These are phyloP conservation scores for Centruroides sculpturatus DNA, from an alignment of 1,140 invertebrate species.

Conservation along the genomic window DNA sequence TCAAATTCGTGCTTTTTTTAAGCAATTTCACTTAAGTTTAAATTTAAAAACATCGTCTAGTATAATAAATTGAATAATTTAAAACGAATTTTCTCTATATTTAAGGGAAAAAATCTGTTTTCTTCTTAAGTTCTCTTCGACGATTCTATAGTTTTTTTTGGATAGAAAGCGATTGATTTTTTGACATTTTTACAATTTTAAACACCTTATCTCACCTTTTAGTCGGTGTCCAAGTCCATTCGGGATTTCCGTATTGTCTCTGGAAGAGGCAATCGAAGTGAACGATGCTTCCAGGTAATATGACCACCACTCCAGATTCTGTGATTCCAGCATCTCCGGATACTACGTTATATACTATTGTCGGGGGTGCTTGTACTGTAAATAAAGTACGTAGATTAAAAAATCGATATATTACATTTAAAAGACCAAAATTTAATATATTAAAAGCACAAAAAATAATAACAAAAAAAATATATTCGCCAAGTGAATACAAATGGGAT, in stretches of 20 bases:
- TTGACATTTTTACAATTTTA: not conserved
- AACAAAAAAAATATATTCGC: too few species aligned
- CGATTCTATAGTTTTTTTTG: too few species aligned
- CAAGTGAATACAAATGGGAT: too few species aligned
- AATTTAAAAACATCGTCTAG: too few species aligned
- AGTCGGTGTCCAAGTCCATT: constrained; percentile 74
- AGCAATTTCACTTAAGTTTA: too few species aligned
- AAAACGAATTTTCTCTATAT: too few species aligned
- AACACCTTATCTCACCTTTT: constrained; percentile 12
- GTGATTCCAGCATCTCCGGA: constrained; percentile 64
- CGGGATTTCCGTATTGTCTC: constrained; percentile 54
- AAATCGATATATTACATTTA: not conserved
- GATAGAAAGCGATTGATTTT: too few species aligned
- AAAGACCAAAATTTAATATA: not conserved
- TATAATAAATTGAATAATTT: too few species aligned
- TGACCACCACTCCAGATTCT: constrained; percentile 55
- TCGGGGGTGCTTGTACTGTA: constrained; percentile 55
- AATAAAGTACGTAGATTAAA: not conserved
- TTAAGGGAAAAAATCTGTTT: too few species aligned
- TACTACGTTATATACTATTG: constrained; percentile 60
- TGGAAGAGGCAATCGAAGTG: constrained; percentile 69
- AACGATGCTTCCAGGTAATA: constrained; percentile 64
- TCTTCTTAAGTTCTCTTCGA: too few species aligned
- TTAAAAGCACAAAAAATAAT: not conserved
- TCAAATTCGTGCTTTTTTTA: too few species aligned